Evolutionary conservation across 1,140 invertebrate genomes (phyloP).

Genomic region (Euwallacea similis): DNA sequence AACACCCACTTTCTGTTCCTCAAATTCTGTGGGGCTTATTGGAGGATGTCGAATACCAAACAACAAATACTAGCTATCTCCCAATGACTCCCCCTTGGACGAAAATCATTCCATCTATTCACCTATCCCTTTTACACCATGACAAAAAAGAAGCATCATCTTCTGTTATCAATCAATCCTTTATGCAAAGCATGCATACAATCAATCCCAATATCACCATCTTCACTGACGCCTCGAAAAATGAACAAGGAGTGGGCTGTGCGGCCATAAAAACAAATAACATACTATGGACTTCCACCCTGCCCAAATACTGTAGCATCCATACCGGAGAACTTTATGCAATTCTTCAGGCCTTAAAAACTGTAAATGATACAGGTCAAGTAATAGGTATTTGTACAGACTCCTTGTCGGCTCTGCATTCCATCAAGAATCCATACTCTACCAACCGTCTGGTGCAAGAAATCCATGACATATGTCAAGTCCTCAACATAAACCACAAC

Average conservation of each 20-base stretch:
- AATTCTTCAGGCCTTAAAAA: slow-evolving; percentile 12
- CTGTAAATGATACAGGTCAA: not conserved
- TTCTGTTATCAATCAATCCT: not conserved
- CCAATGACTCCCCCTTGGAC: slow-evolving; percentile 12
- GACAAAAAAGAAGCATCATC: not conserved
- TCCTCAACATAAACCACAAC: not conserved
- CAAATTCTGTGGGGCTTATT: not conserved
- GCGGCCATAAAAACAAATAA: not conserved
- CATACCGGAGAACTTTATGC: slow-evolving; percentile 17
- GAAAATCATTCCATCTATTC: not conserved
- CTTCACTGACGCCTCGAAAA: slow-evolving; percentile 26
- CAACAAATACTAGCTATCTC: not conserved
- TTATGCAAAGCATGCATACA: not conserved
- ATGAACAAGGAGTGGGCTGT: slow-evolving; percentile 10
- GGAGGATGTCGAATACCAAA: not conserved
- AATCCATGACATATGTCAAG: slow-evolving; percentile 16
- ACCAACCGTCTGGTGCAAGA: slow-evolving; percentile 7
- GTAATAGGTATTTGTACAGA: slow-evolving; percentile 3
- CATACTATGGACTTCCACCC: not conserved
- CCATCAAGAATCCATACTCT: not conserved
- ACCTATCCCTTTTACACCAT: not conserved
- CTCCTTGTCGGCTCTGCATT: not conserved
- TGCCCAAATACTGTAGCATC: slow-evolving; percentile 13
- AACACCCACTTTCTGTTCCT: not conserved
- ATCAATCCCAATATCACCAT: slow-evolving; percentile 18